A percentile compares a stretch with the other conserved stretches of the same genome.
Evolutionary conservation across 2,797 vertebrate genomes (phyloP).

Genomic region (Caiman crocodilus): DNA sequence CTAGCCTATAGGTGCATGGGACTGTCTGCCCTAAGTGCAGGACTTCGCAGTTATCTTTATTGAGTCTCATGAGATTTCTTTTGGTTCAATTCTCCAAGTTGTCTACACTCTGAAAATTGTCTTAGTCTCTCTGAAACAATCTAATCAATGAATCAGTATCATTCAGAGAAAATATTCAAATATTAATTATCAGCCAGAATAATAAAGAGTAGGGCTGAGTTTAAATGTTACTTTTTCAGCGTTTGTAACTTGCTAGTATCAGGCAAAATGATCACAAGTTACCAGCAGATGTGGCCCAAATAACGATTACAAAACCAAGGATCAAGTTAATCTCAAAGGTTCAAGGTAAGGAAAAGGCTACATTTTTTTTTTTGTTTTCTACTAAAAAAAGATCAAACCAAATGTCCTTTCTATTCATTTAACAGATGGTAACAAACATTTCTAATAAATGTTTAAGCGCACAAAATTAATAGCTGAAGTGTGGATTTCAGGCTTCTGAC

Average conservation of each 20-base stretch:
- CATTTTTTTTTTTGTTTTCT: no score
- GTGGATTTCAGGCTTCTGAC: background rate
- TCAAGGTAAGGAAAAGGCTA: background rate
- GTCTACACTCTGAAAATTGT: no score
- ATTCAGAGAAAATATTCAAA: no score
- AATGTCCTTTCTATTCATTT: background rate
- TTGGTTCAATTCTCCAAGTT: no score
- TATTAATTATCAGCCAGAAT: background rate
- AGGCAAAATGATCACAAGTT: background rate
- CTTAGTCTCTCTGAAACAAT: no score
- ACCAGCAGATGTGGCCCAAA: rapidly evolving
- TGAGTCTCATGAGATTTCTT: no score
- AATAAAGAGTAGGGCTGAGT: background rate
- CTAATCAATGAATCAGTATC: no score
- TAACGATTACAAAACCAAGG: background rate
- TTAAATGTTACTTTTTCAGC: background rate
- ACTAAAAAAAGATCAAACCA: background rate
- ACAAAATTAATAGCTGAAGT: background rate
- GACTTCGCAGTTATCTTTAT: no score
- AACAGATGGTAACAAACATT: background rate
- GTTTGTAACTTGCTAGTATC: background rate
- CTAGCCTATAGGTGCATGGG: no score
- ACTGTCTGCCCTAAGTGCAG: no score
- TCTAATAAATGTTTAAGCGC: no score
- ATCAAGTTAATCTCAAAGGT: background rate